Base-by-base conservation (phyloP, 2,888 invertebrate species). In the Pollenia labialis region DNA sequence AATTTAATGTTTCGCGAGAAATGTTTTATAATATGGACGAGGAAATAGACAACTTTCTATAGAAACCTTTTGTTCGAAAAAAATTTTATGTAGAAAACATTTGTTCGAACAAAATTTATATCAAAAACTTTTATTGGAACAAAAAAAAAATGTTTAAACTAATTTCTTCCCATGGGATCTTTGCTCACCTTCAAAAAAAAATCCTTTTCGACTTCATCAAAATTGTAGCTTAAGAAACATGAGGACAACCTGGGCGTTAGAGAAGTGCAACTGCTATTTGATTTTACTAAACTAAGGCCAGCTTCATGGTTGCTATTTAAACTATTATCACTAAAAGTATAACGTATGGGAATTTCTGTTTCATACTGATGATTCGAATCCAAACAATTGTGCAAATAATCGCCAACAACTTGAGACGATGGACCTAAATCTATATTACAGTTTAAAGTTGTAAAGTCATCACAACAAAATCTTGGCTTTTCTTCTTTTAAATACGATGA, bases 231-330 rank as follows among this genome's bases (percentile, higher is more conserved):
- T 18, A 90, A 71, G 40, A 89, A 52, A 76, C 88, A 88, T 76
- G 89, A 84, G n/a, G 90, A 89, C 76, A 90, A 87, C 60, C 88
- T 88, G 9, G 88, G 82, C 8, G 81, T 76, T 79, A 89, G 85
- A 16, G 89, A 88, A 40, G 88, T 84, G 18, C 77, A 86, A 88
- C 89, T 84, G 11, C 58, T 89, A 69, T 79, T 83, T 12, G 89
- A 64, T 56, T 81, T 87, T 23, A 85, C 77, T 42, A 69, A 42
- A 48, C 48, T 64, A 16, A 72, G 3, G 4, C 7, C 72, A 4
- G 44, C 48, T 18, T 76, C 69, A 50, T 54, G 64, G 74, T 56
- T 75, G 18, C 46, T 52, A 74, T 81, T 87, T 46, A 88, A 80
- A 62, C 86, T 89, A 44, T 64, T 81, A 74, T 88, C 88, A 54